Conservation (phyloP, 2,113 vertebrate species). For the Grammomys dolichurus region DNA sequence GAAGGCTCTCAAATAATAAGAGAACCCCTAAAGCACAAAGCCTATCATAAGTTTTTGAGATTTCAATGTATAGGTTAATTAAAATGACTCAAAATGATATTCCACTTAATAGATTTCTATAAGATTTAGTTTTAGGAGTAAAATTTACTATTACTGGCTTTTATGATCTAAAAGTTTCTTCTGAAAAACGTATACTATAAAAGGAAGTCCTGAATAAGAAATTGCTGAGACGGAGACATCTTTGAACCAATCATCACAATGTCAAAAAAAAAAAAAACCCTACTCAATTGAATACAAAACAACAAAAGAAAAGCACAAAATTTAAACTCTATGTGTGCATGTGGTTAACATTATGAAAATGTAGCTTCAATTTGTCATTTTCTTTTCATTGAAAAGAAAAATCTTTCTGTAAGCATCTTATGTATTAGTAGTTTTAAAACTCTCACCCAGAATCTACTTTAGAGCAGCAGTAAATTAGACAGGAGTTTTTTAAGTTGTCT, state of each 20-base stretch:
- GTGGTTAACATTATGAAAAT: conserved; percentile 53
- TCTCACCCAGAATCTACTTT: conserved; percentile 80
- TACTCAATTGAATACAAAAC: background rate
- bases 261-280: background rate
- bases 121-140: background rate
- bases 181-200: conserved; percentile 40
- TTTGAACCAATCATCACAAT: conserved; percentile 35
- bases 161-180: background rate
- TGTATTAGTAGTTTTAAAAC: conserved; percentile 80
- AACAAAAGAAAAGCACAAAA: background rate
- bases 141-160: background rate
- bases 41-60: background rate
- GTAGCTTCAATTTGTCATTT: conserved; percentile 75
- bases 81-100: background rate
- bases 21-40: background rate
- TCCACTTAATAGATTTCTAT: background rate
- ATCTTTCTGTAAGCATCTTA: conserved; percentile 76
- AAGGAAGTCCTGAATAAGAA: conserved; percentile 7
- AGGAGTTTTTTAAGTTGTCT: conserved; percentile 87
- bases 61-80: background rate
- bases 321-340: background rate
- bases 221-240: background rate
- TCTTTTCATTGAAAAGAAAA: conserved; percentile 82
- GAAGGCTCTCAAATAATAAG: background rate
- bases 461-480: conserved; percentile 87